These are phyloP conservation scores for Phyllotreta cruciferae DNA, from an alignment of 2,888 invertebrate species.

Conservation along the genomic window DNA sequence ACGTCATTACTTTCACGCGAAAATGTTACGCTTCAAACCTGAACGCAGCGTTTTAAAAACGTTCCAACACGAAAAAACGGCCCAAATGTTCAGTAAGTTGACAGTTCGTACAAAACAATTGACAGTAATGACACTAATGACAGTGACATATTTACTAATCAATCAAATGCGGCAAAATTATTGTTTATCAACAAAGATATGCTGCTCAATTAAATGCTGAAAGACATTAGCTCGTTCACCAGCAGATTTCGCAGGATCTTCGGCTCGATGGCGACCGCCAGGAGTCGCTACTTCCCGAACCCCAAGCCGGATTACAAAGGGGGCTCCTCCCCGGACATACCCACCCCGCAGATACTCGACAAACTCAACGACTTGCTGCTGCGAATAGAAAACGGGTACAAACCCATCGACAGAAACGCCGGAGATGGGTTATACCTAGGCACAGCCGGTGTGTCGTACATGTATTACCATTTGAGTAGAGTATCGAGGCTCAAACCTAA, in stretches of 20 bases:
- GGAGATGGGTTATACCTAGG: conserved; percentile 76
- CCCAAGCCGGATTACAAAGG: conserved; percentile 43
- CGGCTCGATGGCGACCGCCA: conserved; percentile 27
- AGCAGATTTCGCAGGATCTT: conserved; percentile 27
- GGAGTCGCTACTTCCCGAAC: conserved; percentile 45
- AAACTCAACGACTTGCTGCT: conserved; percentile 42
- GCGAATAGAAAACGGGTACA: conserved; percentile 50
- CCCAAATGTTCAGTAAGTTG: background rate
- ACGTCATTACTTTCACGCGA: no score
- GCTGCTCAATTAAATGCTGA: conserved; percentile 8
- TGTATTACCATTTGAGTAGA: conserved; percentile 74
- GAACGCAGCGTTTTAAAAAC: no score
- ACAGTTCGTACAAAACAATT: background rate
- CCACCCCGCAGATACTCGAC: conserved; percentile 35
- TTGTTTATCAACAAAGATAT: no score
- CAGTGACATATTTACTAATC: no score
- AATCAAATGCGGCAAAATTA: no score
- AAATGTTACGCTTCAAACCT: no score
- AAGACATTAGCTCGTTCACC: conserved; percentile 19
- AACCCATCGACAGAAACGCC: conserved; percentile 53
- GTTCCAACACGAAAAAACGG: no score
- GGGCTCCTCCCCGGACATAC: conserved; percentile 32
- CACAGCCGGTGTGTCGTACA: conserved; percentile 74
- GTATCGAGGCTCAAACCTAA: conserved; percentile 59
- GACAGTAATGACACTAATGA: background rate